Conservation (phyloP, 2,113 vertebrate species). For the Galeopterus variegatus region DNA sequence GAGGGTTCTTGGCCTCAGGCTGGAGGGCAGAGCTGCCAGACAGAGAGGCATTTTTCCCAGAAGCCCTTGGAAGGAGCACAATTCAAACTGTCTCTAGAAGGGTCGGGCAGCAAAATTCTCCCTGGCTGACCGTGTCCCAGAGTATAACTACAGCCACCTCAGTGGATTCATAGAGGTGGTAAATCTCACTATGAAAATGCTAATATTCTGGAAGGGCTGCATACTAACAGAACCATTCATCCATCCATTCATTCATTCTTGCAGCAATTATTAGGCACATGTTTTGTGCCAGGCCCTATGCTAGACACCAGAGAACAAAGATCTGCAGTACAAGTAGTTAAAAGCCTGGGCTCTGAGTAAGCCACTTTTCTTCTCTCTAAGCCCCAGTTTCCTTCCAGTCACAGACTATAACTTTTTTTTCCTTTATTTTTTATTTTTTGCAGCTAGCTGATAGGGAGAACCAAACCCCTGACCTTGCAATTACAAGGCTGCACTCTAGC, state of each 20-base stretch:
- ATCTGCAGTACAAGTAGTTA: not conserved
- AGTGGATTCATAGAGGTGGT: not conserved
- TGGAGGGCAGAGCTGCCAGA: conserved; percentile 49
- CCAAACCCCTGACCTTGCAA: too few relatives aligned
- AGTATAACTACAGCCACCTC: not conserved
- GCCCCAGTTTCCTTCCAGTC: not conserved
- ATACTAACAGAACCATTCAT: not conserved
- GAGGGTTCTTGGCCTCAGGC: conserved; percentile 45
- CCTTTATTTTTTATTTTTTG: too few relatives aligned
- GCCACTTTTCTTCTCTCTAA: not conserved
- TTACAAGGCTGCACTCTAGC: too few relatives aligned
- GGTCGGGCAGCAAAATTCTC: not conserved
- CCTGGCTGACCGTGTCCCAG: not conserved
- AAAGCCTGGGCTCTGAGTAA: not conserved
- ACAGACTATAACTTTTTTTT: not conserved
- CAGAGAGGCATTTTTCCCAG: conserved; percentile 70
- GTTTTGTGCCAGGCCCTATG: not conserved
- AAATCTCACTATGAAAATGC: not conserved
- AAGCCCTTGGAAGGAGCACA: conserved; percentile 71
- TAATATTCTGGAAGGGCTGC: not conserved
- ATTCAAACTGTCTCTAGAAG: conserved; percentile 33
- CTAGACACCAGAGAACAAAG: too few relatives aligned
- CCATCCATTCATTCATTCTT: not conserved
- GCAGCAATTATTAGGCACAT: not conserved
- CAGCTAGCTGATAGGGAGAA: too few relatives aligned